A percentile compares a stretch with the other conserved stretches of the same genome.
Conservation (phyloP, 2,113 vertebrate genomes). For the Ammospiza nelsoni region DNA sequence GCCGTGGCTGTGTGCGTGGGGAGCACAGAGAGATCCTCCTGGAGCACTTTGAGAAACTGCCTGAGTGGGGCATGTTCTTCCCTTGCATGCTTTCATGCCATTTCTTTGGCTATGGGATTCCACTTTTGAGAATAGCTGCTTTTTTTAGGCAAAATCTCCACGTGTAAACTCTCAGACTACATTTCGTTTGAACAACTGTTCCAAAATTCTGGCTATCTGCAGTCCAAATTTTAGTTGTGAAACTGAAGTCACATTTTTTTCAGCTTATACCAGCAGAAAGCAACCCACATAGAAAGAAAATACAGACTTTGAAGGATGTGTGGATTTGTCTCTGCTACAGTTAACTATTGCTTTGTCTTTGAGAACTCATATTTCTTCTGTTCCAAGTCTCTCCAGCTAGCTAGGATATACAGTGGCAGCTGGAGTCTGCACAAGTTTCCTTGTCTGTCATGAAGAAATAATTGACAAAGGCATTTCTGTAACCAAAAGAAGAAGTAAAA, state of each 20-base stretch:
- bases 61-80: fast-evolving
- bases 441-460: neutral
- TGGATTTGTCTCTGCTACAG: neutral
- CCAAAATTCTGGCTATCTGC: neutral
- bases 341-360: neutral
- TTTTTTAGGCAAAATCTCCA: neutral
- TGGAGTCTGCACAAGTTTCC: neutral
- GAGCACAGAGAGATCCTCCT: fast-evolving
- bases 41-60: fast-evolving
- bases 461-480: neutral
- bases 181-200: neutral
- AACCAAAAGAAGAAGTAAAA: neutral
- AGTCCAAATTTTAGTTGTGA: neutral
- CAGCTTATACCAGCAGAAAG: neutral
- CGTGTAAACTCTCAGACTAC: neutral
- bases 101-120: neutral
- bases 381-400: neutral
- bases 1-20: fast-evolving
- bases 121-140: neutral
- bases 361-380: neutral
- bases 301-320: neutral
- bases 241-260: neutral
- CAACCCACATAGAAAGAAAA: neutral
- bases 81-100: no score
- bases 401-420: neutral